These are phyloP conservation scores for Ptilonorhynchus violaceus DNA, from an alignment of 2,113 vertebrate species.

Conservation along the genomic window DNA sequence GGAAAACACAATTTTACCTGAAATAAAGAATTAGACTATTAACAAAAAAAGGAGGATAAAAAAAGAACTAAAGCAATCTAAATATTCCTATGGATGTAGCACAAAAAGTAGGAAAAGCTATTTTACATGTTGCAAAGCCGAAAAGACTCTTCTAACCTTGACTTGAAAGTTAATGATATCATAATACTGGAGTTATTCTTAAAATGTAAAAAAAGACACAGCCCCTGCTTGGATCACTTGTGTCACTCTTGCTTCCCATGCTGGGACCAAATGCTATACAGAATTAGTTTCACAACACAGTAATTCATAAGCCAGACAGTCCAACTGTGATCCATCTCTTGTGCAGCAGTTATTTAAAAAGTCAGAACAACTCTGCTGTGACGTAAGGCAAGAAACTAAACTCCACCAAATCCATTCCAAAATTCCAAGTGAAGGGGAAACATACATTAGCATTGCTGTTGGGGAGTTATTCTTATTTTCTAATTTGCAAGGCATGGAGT, in stretches of 20 bases:
- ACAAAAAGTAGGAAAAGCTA: neutral
- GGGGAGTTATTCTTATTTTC: neutral
- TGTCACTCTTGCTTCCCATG: slow-evolving; percentile 18
- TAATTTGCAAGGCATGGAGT: neutral
- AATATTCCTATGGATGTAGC: neutral
- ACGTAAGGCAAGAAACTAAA: neutral
- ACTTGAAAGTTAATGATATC: neutral
- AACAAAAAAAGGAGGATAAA: neutral
- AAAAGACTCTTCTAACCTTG: neutral
- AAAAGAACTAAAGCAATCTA: neutral
- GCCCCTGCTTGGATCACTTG: neutral
- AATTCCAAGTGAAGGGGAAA: neutral
- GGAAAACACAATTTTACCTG: neutral
- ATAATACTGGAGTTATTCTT: neutral
- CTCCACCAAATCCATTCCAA: neutral
- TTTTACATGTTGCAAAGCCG: neutral
- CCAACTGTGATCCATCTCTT: slow-evolving; percentile 7
- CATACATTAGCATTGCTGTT: neutral
- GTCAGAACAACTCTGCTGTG: neutral
- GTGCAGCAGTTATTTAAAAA: neutral
- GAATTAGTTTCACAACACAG: slow-evolving; percentile 6
- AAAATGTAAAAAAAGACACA: neutral
- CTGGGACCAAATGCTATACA: slow-evolving; percentile 25
- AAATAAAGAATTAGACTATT: neutral
- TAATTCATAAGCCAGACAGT: slow-evolving; percentile 18